Evolutionary conservation across 2,888 invertebrate species (phyloP).

Genomic region (Iselma pallidipennis): DNA sequence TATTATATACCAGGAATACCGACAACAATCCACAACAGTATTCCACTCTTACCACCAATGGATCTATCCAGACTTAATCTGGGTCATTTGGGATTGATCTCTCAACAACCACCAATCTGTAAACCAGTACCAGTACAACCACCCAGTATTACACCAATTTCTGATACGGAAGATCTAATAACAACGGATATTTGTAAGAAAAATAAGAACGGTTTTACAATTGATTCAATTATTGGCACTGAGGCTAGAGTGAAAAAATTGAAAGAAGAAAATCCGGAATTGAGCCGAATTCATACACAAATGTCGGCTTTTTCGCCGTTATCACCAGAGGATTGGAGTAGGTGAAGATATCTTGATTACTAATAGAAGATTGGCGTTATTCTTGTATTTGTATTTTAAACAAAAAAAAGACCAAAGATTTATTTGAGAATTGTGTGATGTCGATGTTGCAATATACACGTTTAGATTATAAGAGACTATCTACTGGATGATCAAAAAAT

Average conservation of each 20-base stretch:
- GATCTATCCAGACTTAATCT: constrained; percentile 64
- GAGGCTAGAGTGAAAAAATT: constrained; percentile 40
- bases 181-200: constrained; percentile 57
- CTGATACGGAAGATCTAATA: constrained; percentile 47
- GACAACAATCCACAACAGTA: constrained; percentile 59
- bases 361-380: too few relatives aligned
- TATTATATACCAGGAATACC: constrained; percentile 61
- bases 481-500: constrained; percentile 8
- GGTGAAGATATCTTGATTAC: constrained; percentile 60
- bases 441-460: constrained; percentile 50
- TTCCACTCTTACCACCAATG: constrained; percentile 64
- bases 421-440: constrained; percentile 45
- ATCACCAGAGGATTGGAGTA: constrained; percentile 65
- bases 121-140: constrained; percentile 55
- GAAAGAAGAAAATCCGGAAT: constrained; percentile 38
- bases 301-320: constrained; percentile 74
- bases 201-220: constrained; percentile 64
- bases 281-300: constrained; percentile 56
- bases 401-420: constrained; percentile 44
- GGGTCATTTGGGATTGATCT: constrained; percentile 53
- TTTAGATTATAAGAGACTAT: constrained; percentile 14
- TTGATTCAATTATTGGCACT: constrained; percentile 64
- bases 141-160: constrained; percentile 42
- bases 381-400: too few relatives aligned
- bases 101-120: constrained; percentile 58